Percentiles rank a stretch among this genome's conserved stretches.
phyloP scores from a whole-genome alignment of 1,140 invertebrate genomes.

The Drosophila pachea region DNA sequence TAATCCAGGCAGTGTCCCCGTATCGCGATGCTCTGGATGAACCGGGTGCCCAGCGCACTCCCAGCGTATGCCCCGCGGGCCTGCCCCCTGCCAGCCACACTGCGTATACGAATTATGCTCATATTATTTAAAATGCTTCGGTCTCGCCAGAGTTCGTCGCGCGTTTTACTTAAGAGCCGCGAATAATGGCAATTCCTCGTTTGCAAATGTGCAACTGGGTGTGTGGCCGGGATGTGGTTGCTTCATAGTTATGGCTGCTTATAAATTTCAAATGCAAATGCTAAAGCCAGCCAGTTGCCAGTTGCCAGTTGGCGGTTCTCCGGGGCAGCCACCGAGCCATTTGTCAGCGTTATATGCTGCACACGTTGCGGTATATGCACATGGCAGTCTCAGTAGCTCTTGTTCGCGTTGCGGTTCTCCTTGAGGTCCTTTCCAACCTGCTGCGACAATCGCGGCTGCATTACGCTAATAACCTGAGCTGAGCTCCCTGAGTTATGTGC shows the following conservation, averaged over 20 bases:
- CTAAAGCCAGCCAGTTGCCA: constrained; percentile 50
- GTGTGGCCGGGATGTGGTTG: background rate
- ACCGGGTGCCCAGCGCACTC: no score
- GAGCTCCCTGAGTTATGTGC: constrained; percentile 60
- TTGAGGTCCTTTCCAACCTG: constrained; percentile 10
- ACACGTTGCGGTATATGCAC: constrained; percentile 69
- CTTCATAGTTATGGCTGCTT: constrained; percentile 64
- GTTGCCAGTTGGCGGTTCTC: constrained; percentile 24
- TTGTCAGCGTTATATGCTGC: constrained; percentile 67
- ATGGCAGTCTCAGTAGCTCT: constrained; percentile 59
- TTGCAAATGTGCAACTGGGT: constrained; percentile 48
- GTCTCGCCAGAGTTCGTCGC: constrained; percentile 50
- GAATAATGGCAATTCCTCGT: constrained; percentile 63
- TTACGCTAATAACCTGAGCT: constrained; percentile 71
- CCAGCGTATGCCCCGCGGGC: no score
- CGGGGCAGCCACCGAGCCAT: constrained; percentile 46
- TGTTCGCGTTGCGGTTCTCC: constrained; percentile 6
- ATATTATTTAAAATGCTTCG: constrained; percentile 50
- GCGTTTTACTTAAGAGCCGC: constrained; percentile 38
- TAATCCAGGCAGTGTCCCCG: background rate
- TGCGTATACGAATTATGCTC: constrained; percentile 26
- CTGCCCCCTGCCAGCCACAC: constrained; percentile 6
- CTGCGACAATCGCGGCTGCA: constrained; percentile 64
- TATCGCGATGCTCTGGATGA: no score
- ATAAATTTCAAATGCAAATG: constrained; percentile 74